Conservation (phyloP, 23 tunicate species). For the Styela clava region DNA sequence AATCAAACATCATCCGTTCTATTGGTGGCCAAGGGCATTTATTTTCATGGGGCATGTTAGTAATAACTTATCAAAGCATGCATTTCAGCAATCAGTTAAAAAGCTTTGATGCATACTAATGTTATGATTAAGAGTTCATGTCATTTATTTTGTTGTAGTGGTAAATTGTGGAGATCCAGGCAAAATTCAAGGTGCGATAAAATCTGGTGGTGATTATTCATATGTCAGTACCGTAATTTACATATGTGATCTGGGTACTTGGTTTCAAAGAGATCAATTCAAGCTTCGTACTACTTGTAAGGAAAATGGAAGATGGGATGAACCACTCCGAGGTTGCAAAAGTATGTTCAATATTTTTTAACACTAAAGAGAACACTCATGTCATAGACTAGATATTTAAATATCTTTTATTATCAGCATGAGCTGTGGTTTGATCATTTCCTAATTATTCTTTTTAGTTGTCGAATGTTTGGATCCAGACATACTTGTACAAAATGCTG, state of each 20-base stretch:
- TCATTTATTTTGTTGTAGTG: slow-evolving; percentile 29
- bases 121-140: no score
- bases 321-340: slow-evolving; percentile 1
- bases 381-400: no score
- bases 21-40: no score
- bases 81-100: no score
- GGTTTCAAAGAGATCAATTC: slow-evolving; percentile 43
- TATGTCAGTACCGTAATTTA: slow-evolving; percentile 20
- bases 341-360: slow-evolving; percentile 22
- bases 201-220: slow-evolving; percentile 20
- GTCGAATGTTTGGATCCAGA: slow-evolving; percentile 51
- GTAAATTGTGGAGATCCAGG: slow-evolving; percentile 30
- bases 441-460: slow-evolving; percentile 11
- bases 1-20: no score
- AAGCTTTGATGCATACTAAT: no score
- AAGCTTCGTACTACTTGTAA: slow-evolving; percentile 20
- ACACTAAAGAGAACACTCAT: no score
- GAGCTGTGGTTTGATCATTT: background rate
- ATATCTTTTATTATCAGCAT: no score
- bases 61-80: no score
- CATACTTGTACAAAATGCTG: slow-evolving; percentile 27
- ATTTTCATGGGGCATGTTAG: no score
- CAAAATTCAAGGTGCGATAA: slow-evolving; percentile 13
- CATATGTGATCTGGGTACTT: slow-evolving; percentile 40
- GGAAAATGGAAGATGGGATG: slow-evolving; percentile 41